phyloP scores from a whole-genome alignment of 1,140 invertebrate species.

The Pseudobourletiella spinata region DNA sequence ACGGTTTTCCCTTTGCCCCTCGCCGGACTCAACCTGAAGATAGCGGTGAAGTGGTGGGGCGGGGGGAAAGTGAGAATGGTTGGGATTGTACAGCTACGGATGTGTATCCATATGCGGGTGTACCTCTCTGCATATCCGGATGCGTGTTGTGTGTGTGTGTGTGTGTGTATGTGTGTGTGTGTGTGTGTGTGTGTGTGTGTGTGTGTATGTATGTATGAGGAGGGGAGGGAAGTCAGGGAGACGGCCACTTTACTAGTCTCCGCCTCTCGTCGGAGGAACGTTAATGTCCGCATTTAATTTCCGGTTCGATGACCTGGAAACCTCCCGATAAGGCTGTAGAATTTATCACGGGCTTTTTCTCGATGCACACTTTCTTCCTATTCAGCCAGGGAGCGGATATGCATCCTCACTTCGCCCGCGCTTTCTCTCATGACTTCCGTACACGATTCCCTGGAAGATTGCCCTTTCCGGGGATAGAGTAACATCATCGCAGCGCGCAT shows the following conservation, averaged over 20 bases:
- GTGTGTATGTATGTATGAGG: too few relatives aligned
- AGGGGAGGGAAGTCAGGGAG: background rate
- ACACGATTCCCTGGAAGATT: constrained; percentile 6
- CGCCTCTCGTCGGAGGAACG: constrained; percentile 5
- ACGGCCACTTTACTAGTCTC: constrained; percentile 2
- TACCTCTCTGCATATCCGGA: too few relatives aligned
- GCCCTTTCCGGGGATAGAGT: constrained; percentile 1
- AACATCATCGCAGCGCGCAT: too few relatives aligned
- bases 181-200: too few relatives aligned
- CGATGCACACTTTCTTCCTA: background rate
- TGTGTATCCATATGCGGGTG: too few relatives aligned
- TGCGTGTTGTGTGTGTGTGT: too few relatives aligned
- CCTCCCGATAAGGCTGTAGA: constrained; percentile 33
- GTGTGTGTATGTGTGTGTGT: too few relatives aligned
- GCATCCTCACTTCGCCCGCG: background rate
- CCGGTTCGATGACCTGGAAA: constrained; percentile 37
- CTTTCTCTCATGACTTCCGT: constrained; percentile 2
- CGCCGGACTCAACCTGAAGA: background rate
- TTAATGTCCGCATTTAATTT: constrained; percentile 36
- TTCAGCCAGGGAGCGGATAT: background rate
- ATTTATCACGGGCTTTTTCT: constrained; percentile 33
- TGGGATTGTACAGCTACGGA: too few relatives aligned
- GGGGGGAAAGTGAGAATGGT: too few relatives aligned
- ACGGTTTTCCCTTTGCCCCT: background rate
- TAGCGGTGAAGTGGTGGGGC: background rate